Evolutionary conservation across 2,797 vertebrate genomes (phyloP), one percentile per base, ranked within the genome.

Genomic region (Acanthornis magna): DNA sequence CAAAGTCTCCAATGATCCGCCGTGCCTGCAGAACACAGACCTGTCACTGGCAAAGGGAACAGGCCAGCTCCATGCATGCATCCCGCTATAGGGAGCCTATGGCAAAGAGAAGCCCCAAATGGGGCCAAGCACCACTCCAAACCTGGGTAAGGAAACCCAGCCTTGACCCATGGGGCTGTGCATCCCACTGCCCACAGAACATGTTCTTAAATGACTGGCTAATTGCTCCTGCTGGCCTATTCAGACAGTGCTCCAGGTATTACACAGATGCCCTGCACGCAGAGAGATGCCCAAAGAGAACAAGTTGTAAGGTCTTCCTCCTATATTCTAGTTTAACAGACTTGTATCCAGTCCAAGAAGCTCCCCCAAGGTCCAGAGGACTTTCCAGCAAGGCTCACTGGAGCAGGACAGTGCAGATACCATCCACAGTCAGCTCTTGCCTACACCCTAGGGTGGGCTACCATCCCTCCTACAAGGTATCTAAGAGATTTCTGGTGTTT

Each of bases 1-100:
- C 99, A 5, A 99, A 99, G 94, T 99, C 99, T 67, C 99, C 99
- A 0, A 99, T 99, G 96, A 99, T 98, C 96, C 99, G 98, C 89
- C 99, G 98, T 21, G 98, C 99, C 99, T 99, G 91, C 58, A 93
- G 81, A 95, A 83, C 36, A 97, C 63, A 89, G 22, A 88, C 16
- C 29, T 29, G 32, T 55, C 7, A 11, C 23, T 68, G 65, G 40
- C n/a, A 40, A 85, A 76, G 13, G 18, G 21, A 62, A 26, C 0
- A 5, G 51, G 16, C 25, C 9, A 16, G 74, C 51, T 87, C 43
- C 1, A 3, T 14, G 17, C 22, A 36, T 30, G 18, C 55, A 65
- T 12, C 43, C 45, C 45, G 53, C 43, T 38, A 15, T 3, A 38
- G 16, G 25, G 29, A 53, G 62, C n/a, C 55, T 38, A 9, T 0